Conservation (phyloP, 2,113 vertebrate genomes). For the Argyrosomus japonicus region DNA sequence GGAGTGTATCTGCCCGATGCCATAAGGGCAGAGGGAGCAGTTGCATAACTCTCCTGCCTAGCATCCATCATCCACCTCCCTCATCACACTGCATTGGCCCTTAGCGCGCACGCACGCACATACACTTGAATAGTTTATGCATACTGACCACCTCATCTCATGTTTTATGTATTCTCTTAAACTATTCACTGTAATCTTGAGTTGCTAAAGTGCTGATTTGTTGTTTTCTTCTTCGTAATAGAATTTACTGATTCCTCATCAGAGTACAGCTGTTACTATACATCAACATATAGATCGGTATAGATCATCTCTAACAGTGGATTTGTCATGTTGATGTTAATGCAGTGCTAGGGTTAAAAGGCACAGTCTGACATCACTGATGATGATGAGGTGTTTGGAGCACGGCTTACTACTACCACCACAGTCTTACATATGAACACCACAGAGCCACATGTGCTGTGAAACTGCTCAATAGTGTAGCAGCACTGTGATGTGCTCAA, state of each 20-base stretch:
- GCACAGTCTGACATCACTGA: too few species aligned
- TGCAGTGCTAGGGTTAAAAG: too few species aligned
- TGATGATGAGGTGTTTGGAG: not conserved
- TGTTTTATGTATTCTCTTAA: conserved; percentile 27
- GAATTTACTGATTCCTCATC: not conserved
- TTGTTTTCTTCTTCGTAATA: not conserved
- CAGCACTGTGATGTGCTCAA: conserved; percentile 2
- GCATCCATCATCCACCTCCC: conserved; percentile 68
- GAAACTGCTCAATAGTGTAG: conserved; percentile 3
- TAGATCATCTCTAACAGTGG: not conserved
- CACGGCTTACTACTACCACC: conserved; percentile 2
- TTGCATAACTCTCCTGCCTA: conserved; percentile 79
- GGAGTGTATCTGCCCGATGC: conserved; percentile 71
- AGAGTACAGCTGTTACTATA: not conserved
- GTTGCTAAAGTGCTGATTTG: not conserved
- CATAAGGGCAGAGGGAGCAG: conserved; percentile 75
- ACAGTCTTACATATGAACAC: not conserved
- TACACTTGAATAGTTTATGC: conserved; percentile 17
- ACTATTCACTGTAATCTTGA: conserved; percentile 3
- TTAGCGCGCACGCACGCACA: conserved; percentile 18
- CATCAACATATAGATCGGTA: not conserved
- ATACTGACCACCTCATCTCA: conserved; percentile 31
- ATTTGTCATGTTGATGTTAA: not conserved
- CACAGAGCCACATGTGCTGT: not conserved
- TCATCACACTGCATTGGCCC: conserved; percentile 43